Evolutionary conservation across 37 sponge, comb jelly and placozoan species (phyloP).

Genomic region (Lycopodina hypogea): DNA sequence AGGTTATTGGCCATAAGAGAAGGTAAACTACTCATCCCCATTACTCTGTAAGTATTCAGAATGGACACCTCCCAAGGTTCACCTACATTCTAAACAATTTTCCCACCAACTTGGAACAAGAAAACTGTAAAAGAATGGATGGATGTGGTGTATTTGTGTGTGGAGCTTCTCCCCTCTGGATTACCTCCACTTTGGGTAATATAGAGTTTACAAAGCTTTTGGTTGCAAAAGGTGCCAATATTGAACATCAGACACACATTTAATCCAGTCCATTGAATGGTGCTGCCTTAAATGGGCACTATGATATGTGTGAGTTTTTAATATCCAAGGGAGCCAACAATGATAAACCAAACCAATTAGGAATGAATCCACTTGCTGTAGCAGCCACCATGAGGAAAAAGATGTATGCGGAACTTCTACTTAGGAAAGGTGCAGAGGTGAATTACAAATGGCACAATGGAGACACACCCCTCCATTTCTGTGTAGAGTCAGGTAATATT

Average conservation of each 20-base stretch:
- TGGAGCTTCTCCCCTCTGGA: conserved; percentile 91
- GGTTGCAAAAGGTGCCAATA: conserved; percentile 69
- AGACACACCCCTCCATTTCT: conserved; percentile 86
- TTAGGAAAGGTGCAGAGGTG: conserved; percentile 70
- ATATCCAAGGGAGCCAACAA: conserved; percentile 66
- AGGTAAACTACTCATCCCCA: conserved; percentile 44
- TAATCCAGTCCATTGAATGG: conserved; percentile 81
- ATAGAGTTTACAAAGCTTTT: conserved; percentile 71
- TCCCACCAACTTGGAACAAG: conserved; percentile 68
- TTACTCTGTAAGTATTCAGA: conserved; percentile 42
- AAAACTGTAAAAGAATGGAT: conserved; percentile 48
- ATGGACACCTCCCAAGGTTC: conserved; percentile 22
- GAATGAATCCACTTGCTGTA: conserved; percentile 85
- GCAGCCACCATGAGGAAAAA: conserved; percentile 84
- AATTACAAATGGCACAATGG: conserved; percentile 72
- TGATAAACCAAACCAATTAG: conserved; percentile 83
- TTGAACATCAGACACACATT: conserved; percentile 75
- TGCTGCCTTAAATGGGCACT: conserved; percentile 91
- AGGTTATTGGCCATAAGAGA: conserved; percentile 20
- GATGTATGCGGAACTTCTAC: conserved; percentile 64
- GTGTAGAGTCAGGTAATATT: conserved; percentile 74
- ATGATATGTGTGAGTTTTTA: conserved; percentile 70
- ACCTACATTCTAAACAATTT: conserved; percentile 44
- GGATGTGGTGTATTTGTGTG: conserved; percentile 66
- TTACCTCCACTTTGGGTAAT: conserved; percentile 74